Base-by-base conservation (phyloP, 1,140 invertebrate species). In the Cotesia vestalis region DNA sequence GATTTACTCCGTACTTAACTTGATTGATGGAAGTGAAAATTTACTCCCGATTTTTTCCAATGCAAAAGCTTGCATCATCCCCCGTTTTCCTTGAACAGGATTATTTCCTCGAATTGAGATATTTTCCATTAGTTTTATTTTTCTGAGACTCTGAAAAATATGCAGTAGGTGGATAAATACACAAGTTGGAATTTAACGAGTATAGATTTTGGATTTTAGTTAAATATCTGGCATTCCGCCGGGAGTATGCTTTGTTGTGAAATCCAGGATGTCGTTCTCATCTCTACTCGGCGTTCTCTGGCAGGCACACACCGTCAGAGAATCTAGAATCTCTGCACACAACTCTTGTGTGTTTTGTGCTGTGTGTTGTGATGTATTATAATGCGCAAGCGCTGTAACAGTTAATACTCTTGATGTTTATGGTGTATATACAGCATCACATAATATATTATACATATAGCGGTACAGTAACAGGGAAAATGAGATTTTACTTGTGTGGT, bases 151-250 rank as follows among this genome's bases (percentile, higher is more conserved):
- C 27, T 27, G n/a, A 27, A 27, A 27, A 27, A 27, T 27, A 27
- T 27, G 27, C 1, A 27, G 27, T 27, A 27, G 27, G 27, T 27
- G 27, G 27, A 46, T 46, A 46, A 46, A 46, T 46, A 46, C 6
- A 20, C 9, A 59, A 20, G 57, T 17, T 20, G 57, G 57, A 59
- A 59, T 59, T 59, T 59, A 9, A 20, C 40, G 40, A 8, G 40
- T 46, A 46, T 46, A 20, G 17, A 20, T 59, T 59, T 20, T 59
- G 57, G 57, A 59, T 59, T 59, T 59, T 27, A 59, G 14, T 20
- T 27, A 59, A 59, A 59, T 59, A 59, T 59, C 57, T 59, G 57
- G 57, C 57, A 59, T 59, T 59, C 57, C 57, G 57, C 57, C 57
- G 27, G 57, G 57, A 59, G 57, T 59, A 59, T 59, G 57, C 57